These are phyloP conservation scores for Candoia aspera DNA, from an alignment of 2,113 vertebrate species.

Conservation along the genomic window DNA sequence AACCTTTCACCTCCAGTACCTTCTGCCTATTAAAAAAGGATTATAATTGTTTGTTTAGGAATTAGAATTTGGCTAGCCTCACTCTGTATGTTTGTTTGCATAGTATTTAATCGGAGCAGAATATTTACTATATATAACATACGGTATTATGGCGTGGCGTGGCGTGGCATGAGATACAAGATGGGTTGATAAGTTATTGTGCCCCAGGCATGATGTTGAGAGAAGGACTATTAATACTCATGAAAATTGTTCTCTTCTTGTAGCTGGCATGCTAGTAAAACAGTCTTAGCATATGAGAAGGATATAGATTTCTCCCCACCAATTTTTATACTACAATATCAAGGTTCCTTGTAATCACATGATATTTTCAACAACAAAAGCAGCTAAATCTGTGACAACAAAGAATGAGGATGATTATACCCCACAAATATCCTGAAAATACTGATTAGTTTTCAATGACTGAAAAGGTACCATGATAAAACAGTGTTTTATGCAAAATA, in stretches of 20 bases:
- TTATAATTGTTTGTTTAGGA: conserved; percentile 1
- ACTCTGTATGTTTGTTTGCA: neutral
- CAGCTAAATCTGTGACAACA: neutral
- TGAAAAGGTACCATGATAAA: neutral
- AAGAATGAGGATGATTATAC: neutral
- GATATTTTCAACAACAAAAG: neutral
- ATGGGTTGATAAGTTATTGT: neutral
- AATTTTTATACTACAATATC: neutral
- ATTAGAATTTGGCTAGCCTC: neutral
- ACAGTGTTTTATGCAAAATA: neutral
- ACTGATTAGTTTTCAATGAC: neutral
- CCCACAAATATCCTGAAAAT: neutral
- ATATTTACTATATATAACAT: neutral
- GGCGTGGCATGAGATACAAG: neutral
- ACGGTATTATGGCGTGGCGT: rapidly evolving
- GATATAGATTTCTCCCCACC: neutral
- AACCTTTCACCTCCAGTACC: neutral
- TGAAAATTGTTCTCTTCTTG: rapidly evolving
- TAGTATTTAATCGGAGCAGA: neutral
- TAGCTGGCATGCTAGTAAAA: neutral
- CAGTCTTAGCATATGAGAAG: neutral
- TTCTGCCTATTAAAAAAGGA: neutral
- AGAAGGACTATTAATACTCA: neutral
- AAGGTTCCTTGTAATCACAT: neutral
- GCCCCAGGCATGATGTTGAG: neutral